Percentiles rank a stretch among this genome's conserved stretches.
These are phyloP conservation scores for Silurus asotus DNA, from an alignment of 2,113 vertebrate species.

Conservation along the genomic window DNA sequence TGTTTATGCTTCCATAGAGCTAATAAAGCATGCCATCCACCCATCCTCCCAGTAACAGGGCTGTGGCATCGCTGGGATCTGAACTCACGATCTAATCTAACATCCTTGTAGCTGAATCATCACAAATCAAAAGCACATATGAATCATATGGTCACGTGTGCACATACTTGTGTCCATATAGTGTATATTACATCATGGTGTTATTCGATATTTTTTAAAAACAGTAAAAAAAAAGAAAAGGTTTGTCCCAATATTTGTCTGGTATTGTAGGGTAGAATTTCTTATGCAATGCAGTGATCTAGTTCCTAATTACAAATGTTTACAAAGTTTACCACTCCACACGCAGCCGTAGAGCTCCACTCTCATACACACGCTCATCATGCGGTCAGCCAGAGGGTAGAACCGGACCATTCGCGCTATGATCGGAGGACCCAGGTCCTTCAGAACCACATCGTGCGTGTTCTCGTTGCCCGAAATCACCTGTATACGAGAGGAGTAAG, in stretches of 20 bases:
- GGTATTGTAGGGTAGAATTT: neutral
- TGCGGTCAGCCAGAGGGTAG: constrained; percentile 86
- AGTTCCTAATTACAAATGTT: too few species aligned
- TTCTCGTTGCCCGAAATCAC: constrained; percentile 91
- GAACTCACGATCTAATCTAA: neutral
- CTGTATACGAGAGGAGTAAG: constrained; percentile 59
- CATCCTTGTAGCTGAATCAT: too few species aligned
- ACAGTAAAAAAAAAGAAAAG: neutral
- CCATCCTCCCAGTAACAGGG: neutral
- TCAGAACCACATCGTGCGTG: constrained; percentile 87
- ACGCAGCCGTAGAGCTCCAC: constrained; percentile 93
- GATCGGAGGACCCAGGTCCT: constrained; percentile 87
- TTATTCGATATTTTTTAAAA: neutral
- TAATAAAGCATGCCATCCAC: neutral
- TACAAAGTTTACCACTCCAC: constrained; percentile 80
- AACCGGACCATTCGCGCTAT: constrained; percentile 87
- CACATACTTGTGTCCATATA: too few species aligned
- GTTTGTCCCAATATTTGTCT: neutral
- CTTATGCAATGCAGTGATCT: neutral
- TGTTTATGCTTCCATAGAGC: neutral
- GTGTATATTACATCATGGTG: neutral
- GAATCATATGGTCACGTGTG: too few species aligned
- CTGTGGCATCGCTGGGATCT: neutral
- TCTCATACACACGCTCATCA: constrained; percentile 94
- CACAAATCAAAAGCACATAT: too few species aligned